Percentiles rank a stretch among this genome's conserved stretches.
These are phyloP conservation scores for Calypte anna DNA, from an alignment of 2,113 vertebrate genomes.

Conservation along the genomic window DNA sequence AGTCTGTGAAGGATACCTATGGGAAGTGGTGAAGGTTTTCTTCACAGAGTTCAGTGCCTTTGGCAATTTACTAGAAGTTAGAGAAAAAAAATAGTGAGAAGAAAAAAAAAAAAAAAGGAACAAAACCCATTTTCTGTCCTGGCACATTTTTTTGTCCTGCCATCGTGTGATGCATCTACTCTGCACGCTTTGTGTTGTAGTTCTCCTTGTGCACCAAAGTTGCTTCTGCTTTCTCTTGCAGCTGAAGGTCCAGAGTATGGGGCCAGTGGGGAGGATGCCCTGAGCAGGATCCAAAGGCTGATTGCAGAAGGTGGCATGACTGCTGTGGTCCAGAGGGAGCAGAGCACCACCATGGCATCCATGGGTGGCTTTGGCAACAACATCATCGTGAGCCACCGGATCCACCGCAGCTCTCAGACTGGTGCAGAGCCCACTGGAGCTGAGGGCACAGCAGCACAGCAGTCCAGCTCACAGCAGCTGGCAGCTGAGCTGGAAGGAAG, in stretches of 20 bases:
- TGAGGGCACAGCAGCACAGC: slow-evolving; percentile 69
- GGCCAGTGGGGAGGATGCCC: slow-evolving; percentile 86
- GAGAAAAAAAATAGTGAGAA: background rate
- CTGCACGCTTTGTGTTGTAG: background rate
- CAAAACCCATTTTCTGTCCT: background rate
- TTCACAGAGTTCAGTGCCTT: background rate
- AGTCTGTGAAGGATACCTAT: background rate
- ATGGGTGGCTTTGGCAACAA: slow-evolving; percentile 99
- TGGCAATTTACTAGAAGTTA: background rate
- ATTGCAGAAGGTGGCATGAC: slow-evolving; percentile 98
- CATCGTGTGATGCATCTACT: background rate
- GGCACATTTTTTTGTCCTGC: background rate
- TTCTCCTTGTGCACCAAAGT: background rate
- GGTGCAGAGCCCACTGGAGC: slow-evolving; percentile 69
- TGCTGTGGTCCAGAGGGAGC: slow-evolving; percentile 95
- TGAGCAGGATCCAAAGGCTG: slow-evolving; percentile 92
- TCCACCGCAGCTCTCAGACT: slow-evolving; percentile 97
- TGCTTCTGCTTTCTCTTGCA: slow-evolving; percentile 61
- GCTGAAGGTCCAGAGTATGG: slow-evolving; percentile 83
- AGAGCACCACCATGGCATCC: slow-evolving; percentile 98
- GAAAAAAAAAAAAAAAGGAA: background rate
- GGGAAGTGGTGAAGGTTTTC: background rate
- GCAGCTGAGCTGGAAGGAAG: slow-evolving; percentile 69
- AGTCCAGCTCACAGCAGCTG: slow-evolving; percentile 72
- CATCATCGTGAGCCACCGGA: slow-evolving; percentile 97